Evolutionary conservation across 2,797 vertebrate species (phyloP), one percentile per base, ranked within the genome.

Genomic region (Trachops cirrhosus): DNA sequence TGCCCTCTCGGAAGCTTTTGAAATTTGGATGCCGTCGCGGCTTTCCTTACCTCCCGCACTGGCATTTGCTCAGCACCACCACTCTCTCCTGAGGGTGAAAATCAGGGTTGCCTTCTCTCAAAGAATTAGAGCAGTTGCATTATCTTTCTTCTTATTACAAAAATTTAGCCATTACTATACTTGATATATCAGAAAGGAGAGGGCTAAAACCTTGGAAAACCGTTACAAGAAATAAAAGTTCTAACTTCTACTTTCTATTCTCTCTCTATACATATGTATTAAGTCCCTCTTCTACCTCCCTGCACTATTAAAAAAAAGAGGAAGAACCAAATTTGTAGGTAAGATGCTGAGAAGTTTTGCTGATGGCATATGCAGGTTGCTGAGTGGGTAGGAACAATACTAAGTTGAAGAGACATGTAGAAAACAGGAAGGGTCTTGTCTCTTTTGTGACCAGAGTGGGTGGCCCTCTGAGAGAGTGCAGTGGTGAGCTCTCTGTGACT

Each of bases 161-260:
- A 93, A 90, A 50, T 62, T 83, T 95, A 79, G 70, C 41, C 22
- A 50, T 59, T 87, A 46, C 59, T 91, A 77, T 11, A 86, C 48
- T 91, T 94, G 39, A 19, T 86, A 1, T 77, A n/a, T 93, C 57
- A 93, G n/a, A 86, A 93, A 32, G 46, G 83, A 79, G 80, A 34
- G 24, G 22, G 15, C 84, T 82, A 85, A 37, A 46, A 77, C 8
- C 19, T 41, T 57, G 41, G 34, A 22, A 89, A 93, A 52, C 2
- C 18, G 34, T 34, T 68, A 37, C 11, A 92, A 77, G 37, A 90
- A 71, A 71, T 34, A 46, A 59, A 87, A 37, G n/a, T 64, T 9
- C 46, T 79, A 48, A 62, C 34, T 64, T 21, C 18, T 26, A 4
- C 44, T 74, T 84, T 92, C 34, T 74, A n/a, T 29, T 37, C 39